phyloP scores from a whole-genome alignment of 2,888 invertebrate genomes.

The Chrysolina americana region DNA sequence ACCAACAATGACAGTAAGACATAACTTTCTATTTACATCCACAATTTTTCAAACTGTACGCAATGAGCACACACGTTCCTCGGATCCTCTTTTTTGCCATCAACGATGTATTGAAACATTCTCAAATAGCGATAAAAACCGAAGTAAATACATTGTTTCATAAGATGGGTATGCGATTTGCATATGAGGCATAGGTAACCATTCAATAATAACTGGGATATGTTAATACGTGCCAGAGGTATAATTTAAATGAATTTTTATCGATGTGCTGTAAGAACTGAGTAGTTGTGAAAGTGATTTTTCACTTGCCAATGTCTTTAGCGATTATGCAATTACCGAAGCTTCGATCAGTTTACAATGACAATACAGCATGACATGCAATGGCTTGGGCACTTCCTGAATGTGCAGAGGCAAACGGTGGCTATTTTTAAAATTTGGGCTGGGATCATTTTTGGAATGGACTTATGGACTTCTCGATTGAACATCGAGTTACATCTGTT shows the following conservation, averaged over 20 bases:
- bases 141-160: conserved; percentile 40
- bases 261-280: conserved; percentile 8
- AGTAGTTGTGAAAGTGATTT: conserved; percentile 18
- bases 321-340: neutral
- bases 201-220: conserved; percentile 30
- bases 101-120: conserved; percentile 38
- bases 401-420: too few species aligned
- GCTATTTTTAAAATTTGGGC: too few species aligned
- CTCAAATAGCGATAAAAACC: conserved; percentile 36
- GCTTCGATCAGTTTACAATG: conserved; percentile 5
- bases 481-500: too few species aligned
- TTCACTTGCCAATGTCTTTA: conserved; percentile 8
- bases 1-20: neutral
- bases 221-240: conserved; percentile 24
- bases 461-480: too few species aligned
- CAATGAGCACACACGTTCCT: conserved; percentile 1
- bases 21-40: conserved; percentile 8
- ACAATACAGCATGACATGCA: neutral
- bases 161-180: conserved; percentile 42
- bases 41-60: neutral
- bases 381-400: neutral
- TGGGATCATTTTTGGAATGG: too few species aligned
- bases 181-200: conserved; percentile 36
- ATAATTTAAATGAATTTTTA: conserved; percentile 32
- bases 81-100: conserved; percentile 29